Evolutionary conservation across 2,113 vertebrate genomes (phyloP), one percentile per base, ranked within the genome.

Genomic region (Mormyrus iriodes): DNA sequence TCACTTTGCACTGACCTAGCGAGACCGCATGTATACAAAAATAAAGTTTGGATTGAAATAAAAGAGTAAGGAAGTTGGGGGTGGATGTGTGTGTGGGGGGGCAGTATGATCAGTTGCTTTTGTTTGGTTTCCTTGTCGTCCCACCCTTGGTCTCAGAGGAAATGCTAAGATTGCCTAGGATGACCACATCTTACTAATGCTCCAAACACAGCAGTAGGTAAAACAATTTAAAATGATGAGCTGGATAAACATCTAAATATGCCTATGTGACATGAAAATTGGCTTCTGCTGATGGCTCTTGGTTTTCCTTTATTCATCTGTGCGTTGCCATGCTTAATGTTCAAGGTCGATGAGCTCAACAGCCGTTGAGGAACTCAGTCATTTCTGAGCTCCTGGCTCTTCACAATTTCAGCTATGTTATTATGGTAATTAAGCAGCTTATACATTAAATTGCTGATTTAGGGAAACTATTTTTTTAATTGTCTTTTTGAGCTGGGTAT

Each of bases 41-140:
- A 95, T 94, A 95, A 96, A 95, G 94, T 95, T 95, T 95, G 44
- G 94, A 94, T 95, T 95, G 95, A 94, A 94, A 95, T 95, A 92
- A 89, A 95, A 94, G 94, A 95, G 35, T n/a, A 51, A 79, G 65
- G 55, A 53, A 79, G 51, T 27, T 46, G 82, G 39, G 61, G 46
- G 39, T 48, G 35, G 93, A 85, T 24, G 93, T 91, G 92, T 93
- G 94, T 94, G 69, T n/a, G 69, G 9, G 69, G 65, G 65, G 65
- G 69, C 13, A 1, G 31, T 1, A 17, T 39, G 69, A 79, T 79
- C 73, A 79, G 12, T 90, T 88, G 94, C 95, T 94, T 96, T 96
- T 97, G 95, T 96, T 94, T 92, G 92, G 55, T 93, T 93, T 93
- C 92, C 94, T 55, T 51, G 76, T 93, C 91, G 91, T 91, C 94